Evolutionary conservation across 1,140 invertebrate genomes (phyloP).

Genomic region (Himalopsyche phryganea): DNA sequence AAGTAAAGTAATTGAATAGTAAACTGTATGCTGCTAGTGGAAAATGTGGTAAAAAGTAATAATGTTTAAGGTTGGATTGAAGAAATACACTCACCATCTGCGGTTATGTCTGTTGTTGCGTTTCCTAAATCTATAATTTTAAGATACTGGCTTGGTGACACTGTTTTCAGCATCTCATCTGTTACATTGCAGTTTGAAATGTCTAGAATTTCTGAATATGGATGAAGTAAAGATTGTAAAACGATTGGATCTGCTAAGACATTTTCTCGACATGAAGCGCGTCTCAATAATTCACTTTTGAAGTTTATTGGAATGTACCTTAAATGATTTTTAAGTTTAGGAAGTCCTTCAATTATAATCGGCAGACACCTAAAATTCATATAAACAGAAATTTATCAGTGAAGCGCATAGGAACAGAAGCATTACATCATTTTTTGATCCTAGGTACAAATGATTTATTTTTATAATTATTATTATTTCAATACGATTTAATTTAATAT

Average conservation of each 20-base stretch:
- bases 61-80: too few species aligned
- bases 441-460: too few species aligned
- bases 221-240: conserved; percentile 16
- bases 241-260: conserved; percentile 16
- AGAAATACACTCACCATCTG: too few species aligned
- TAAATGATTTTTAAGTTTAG: not conserved
- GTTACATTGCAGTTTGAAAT: conserved; percentile 15
- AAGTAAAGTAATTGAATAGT: too few species aligned
- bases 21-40: too few species aligned
- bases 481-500: too few species aligned
- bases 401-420: not conserved
- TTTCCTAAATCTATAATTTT: conserved; percentile 9
- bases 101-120: conserved; percentile 1
- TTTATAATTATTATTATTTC: too few species aligned
- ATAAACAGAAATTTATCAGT: not conserved
- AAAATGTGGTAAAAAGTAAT: too few species aligned
- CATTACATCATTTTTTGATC: too few species aligned
- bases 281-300: conserved; percentile 12
- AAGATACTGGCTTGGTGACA: conserved; percentile 4
- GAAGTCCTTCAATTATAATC: conserved; percentile 1
- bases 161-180: conserved; percentile 9
- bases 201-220: conserved; percentile 8
- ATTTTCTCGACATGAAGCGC: not conserved
- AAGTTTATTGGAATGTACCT: conserved; percentile 7
- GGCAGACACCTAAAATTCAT: conserved; percentile 13